Percentiles rank a stretch among this genome's conserved stretches.
These are phyloP conservation scores for Babylonia areolata DNA, from an alignment of 1,140 invertebrate species.

Conservation along the genomic window DNA sequence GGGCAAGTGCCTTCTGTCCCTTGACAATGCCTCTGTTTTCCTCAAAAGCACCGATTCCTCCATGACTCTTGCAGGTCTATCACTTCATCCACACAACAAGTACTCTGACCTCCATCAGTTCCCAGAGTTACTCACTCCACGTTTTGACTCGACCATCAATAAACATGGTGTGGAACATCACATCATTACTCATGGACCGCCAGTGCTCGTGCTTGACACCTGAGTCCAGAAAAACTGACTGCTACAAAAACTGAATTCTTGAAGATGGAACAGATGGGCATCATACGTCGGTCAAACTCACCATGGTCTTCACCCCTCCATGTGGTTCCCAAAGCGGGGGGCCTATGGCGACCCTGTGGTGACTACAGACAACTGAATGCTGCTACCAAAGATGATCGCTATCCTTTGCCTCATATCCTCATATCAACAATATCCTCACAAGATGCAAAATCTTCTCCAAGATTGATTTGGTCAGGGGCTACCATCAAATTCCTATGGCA, in stretches of 20 bases:
- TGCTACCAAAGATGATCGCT: conserved; percentile 57
- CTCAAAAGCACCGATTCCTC: too few species aligned
- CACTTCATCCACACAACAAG: too few species aligned
- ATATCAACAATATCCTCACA: conserved; percentile 26
- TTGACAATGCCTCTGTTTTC: too few species aligned
- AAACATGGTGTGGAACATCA: too few species aligned
- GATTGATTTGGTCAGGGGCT: conserved; percentile 47
- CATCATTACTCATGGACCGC: too few species aligned
- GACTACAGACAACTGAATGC: conserved; percentile 77
- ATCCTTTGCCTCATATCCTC: conserved; percentile 25
- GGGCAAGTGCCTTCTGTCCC: too few species aligned
- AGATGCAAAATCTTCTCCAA: conserved; percentile 41
- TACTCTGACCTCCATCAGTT: too few species aligned
- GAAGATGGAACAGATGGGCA: conserved; percentile 40
- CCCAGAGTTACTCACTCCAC: too few species aligned
- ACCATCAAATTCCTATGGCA: conserved; percentile 49
- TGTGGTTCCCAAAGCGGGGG: conserved; percentile 46
- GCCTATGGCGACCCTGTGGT: conserved; percentile 66
- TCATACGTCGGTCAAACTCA: conserved; percentile 39
- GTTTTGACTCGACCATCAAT: too few species aligned
- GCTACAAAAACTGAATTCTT: conserved; percentile 46
- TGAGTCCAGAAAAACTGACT: conserved; percentile 31
- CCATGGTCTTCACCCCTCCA: conserved; percentile 75
- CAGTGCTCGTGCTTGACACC: too few species aligned
- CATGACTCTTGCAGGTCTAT: too few species aligned